Percentiles rank a stretch among this genome's conserved stretches.
These are phyloP conservation scores for Acanthurus tractus DNA, from an alignment of 2,797 vertebrate genomes.

Conservation along the genomic window DNA sequence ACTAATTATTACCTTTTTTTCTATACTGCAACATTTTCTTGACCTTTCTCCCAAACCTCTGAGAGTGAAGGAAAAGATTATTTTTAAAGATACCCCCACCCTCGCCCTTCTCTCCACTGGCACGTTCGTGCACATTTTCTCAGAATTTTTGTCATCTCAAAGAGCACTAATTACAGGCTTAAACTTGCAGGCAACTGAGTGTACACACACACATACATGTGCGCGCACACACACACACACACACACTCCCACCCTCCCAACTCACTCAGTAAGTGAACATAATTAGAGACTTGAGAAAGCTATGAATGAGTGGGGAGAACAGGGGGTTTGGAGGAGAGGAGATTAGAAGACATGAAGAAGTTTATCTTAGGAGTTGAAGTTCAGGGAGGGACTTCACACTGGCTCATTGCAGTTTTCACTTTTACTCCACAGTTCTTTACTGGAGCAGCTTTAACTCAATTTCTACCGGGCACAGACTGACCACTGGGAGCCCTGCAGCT, in stretches of 20 bases:
- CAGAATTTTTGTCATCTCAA: conserved; percentile 80
- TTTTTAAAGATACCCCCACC: conserved; percentile 10
- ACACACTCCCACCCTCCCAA: conserved; percentile 65
- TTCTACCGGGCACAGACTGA: not conserved
- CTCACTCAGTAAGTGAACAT: conserved; percentile 72
- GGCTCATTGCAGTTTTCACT: conserved; percentile 24
- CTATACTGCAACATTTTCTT: conserved; percentile 34
- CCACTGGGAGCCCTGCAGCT: not conserved
- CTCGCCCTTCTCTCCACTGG: conserved; percentile 1
- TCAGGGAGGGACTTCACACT: conserved; percentile 44
- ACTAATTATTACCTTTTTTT: conserved; percentile 38
- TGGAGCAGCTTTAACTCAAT: not conserved
- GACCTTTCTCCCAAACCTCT: conserved; percentile 44
- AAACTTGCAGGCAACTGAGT: conserved; percentile 68
- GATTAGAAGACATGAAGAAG: conserved; percentile 70
- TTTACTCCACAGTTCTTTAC: conserved; percentile 8
- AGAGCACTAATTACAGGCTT: conserved; percentile 83
- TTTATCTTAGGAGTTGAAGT: conserved; percentile 60
- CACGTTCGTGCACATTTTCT: conserved; percentile 59
- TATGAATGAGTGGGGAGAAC: conserved; percentile 67
- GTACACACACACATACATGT: conserved; percentile 40
- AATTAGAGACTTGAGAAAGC: conserved; percentile 79
- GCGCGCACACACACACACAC: conserved; percentile 53
- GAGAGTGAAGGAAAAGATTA: conserved; percentile 32
- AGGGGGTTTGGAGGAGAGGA: conserved; percentile 33